Evolutionary conservation across 2,888 invertebrate species (phyloP).

Genomic region (Melikaiella ostensackeni): DNA sequence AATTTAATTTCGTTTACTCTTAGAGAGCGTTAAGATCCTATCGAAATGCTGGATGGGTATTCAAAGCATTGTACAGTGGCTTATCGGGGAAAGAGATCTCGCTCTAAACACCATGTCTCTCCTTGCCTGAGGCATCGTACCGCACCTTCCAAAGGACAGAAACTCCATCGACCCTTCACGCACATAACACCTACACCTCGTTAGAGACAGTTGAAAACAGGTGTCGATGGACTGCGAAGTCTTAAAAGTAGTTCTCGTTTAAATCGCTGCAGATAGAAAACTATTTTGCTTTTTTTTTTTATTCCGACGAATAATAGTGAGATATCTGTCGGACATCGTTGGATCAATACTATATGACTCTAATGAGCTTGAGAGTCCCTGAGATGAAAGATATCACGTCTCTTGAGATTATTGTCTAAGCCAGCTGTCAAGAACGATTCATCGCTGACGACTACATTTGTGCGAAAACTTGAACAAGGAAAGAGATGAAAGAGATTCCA

Average conservation of each 20-base stretch:
- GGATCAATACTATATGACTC: constrained; percentile 5
- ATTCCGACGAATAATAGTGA: not conserved
- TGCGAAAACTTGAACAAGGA: constrained; percentile 45
- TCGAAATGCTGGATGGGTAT: constrained; percentile 71
- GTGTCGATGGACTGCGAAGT: constrained; percentile 13
- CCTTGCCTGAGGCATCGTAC: constrained; percentile 55
- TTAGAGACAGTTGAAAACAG: constrained; percentile 10
- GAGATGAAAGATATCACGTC: constrained; percentile 43
- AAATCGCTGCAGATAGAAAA: not conserved
- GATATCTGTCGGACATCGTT: not conserved
- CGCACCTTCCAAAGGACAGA: constrained; percentile 43
- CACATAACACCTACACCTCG: not conserved
- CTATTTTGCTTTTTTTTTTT: not conserved
- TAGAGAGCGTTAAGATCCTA: constrained; percentile 72
- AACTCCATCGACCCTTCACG: constrained; percentile 45
- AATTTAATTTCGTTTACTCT: constrained; percentile 73
- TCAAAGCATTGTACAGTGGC: constrained; percentile 70
- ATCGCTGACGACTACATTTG: constrained; percentile 48
- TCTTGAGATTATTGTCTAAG: constrained; percentile 61
- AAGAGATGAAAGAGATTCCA: constrained; percentile 64
- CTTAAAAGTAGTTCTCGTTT: not conserved
- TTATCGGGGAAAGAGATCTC: constrained; percentile 71
- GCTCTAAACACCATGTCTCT: constrained; percentile 67
- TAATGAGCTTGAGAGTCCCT: constrained; percentile 44
- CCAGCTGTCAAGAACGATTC: constrained; percentile 58